Base-by-base conservation (phyloP, 2,113 vertebrate species). In the Ursus arctos region DNA sequence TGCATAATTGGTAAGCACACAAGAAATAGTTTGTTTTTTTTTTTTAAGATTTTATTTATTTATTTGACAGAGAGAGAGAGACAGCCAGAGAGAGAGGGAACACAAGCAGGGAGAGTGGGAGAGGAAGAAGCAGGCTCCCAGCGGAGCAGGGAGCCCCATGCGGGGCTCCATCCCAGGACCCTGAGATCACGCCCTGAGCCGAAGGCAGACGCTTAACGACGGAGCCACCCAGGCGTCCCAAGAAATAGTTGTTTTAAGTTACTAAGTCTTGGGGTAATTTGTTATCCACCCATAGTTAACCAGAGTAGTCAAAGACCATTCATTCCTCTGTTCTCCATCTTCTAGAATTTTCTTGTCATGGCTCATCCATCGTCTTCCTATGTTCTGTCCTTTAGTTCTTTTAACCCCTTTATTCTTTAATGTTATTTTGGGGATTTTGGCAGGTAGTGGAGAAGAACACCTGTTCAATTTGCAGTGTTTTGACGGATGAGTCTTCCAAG, bases 351-450 rank as follows among this genome's bases (percentile, higher is more conserved):
- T 92, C 18, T 63, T 55, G 28, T 33, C 43, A 36, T 92, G 13
- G 0, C 7, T 79, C 0, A 12, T 65, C 49, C n/a, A 43, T 55
- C 55, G 13, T 71, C 19, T 93, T 77, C 10, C 92, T 63, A 76
- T 80, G 2, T 40, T 55, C 26, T 71, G 6, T 79, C 24, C 31
- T 83, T 85, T 71, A 88, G 28, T 43, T 87, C 76, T 31, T 57
- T 80, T 88, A 92, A 76, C 3, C 4, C n/a, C 26, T 89, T 93
- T 84, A 61, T 95, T 82, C 33, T 77, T 88, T 67, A 26, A 8
- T 81, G 9, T 43, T 83, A 31, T 97, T 89, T 79, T 71, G 61
- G 63, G 40, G 61, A 85, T 89, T 85, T 89, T 33, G 53, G 57
- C 15, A 81, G 71, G 2, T 40, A 51, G 57, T 51, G 18, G 36